Conservation (phyloP, 2,113 vertebrate genomes). For the Maccullochella peelii region DNA sequence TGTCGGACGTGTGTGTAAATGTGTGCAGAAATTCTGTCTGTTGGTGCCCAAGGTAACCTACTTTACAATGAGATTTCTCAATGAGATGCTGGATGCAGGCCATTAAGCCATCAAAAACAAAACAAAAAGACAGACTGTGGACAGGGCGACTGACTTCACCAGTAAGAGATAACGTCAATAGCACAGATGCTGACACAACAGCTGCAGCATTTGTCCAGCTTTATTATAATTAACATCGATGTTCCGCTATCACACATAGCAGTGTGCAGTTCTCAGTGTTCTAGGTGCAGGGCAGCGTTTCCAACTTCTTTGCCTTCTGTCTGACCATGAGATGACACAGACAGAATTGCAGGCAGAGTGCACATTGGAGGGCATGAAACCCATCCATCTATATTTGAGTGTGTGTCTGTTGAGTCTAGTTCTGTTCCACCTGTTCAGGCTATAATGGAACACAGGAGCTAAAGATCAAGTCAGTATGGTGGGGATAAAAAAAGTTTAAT, state of each 20-base stretch:
- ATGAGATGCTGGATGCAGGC: slow-evolving; percentile 30
- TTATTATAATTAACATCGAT: slow-evolving; percentile 24
- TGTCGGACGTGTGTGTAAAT: neutral
- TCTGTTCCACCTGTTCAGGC: slow-evolving; percentile 3
- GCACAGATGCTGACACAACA: slow-evolving; percentile 16
- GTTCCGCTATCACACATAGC: neutral
- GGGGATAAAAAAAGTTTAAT: too few relatives aligned
- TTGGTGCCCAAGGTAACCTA: neutral
- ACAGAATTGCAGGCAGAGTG: slow-evolving; percentile 13
- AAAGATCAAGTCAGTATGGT: neutral
- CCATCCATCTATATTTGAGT: slow-evolving; percentile 24
- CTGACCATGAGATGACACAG: slow-evolving; percentile 20
- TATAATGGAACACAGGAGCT: neutral
- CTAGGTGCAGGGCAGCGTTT: neutral
- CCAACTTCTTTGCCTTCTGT: slow-evolving; percentile 18
- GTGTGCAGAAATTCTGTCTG: neutral
- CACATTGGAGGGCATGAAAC: slow-evolving; percentile 5
- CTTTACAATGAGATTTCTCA: slow-evolving; percentile 2
- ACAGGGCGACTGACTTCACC: slow-evolving; percentile 22
- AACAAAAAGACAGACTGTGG: slow-evolving; percentile 25
- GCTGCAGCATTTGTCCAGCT: slow-evolving; percentile 19
- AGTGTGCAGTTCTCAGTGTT: neutral
- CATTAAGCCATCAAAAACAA: slow-evolving; percentile 34
- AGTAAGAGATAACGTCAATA: neutral
- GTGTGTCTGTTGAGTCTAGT: slow-evolving; percentile 1